phyloP scores from a whole-genome alignment of 2,113 vertebrate species.

The Siniperca knerii region DNA sequence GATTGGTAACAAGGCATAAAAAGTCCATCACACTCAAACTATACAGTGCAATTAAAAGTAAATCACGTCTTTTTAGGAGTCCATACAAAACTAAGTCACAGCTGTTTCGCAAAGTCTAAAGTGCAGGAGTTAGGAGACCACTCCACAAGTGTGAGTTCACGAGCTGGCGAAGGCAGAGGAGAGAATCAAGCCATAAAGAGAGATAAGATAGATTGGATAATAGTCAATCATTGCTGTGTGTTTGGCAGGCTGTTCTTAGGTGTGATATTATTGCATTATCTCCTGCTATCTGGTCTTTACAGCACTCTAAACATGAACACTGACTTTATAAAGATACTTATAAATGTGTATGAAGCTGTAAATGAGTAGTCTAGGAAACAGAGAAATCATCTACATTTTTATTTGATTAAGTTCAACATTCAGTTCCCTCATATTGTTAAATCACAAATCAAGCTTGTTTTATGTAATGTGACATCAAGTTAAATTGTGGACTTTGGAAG shows the following conservation, averaged over 20 bases:
- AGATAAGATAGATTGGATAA: slow-evolving; percentile 72
- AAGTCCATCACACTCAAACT: slow-evolving; percentile 46
- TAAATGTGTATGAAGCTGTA: slow-evolving; percentile 45
- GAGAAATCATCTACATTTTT: not conserved
- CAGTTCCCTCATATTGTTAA: not conserved
- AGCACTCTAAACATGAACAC: slow-evolving; percentile 65
- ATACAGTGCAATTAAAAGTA: slow-evolving; percentile 61
- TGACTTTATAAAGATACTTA: slow-evolving; percentile 63
- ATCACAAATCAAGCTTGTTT: not conserved
- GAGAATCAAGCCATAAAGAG: slow-evolving; percentile 74
- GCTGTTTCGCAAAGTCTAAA: slow-evolving; percentile 72
- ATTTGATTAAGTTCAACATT: not conserved
- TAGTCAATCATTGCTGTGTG: slow-evolving; percentile 81
- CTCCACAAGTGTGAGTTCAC: slow-evolving; percentile 28
- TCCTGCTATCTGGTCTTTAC: slow-evolving; percentile 73
- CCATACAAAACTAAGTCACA: slow-evolving; percentile 39
- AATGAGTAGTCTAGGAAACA: slow-evolving; percentile 3
- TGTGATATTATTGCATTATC: slow-evolving; percentile 77
- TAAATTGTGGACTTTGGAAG: not conserved
- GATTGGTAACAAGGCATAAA: slow-evolving; percentile 35
- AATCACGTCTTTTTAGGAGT: slow-evolving; percentile 55
- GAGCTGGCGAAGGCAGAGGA: slow-evolving; percentile 45
- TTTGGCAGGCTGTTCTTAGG: slow-evolving; percentile 57
- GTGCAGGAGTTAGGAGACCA: slow-evolving; percentile 58
- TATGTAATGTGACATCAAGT: not conserved